These are phyloP conservation scores for Zaprionus lachaisei DNA, from an alignment of 1,140 invertebrate species.

Conservation along the genomic window DNA sequence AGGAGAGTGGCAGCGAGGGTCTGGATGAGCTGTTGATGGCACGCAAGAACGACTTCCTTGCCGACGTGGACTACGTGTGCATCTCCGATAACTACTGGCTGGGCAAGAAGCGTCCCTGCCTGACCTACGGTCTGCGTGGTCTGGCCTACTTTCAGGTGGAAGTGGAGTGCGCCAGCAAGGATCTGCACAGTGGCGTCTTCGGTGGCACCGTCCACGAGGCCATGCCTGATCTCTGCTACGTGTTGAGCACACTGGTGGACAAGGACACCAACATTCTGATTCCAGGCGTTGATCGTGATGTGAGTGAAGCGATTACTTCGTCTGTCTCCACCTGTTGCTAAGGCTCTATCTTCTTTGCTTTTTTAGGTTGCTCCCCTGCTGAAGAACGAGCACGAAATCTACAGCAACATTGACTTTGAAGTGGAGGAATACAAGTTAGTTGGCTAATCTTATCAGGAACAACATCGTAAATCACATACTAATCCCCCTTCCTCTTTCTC, in stretches of 20 bases:
- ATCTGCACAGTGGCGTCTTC: slow-evolving; percentile 97
- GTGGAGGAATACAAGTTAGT: slow-evolving; percentile 89
- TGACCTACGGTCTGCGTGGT: slow-evolving; percentile 98
- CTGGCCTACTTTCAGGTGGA: slow-evolving; percentile 97
- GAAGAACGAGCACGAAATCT: slow-evolving; percentile 91
- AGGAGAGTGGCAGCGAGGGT: slow-evolving; percentile 98
- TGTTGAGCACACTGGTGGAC: slow-evolving; percentile 93
- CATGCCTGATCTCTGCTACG: slow-evolving; percentile 94
- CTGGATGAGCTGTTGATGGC: slow-evolving; percentile 93
- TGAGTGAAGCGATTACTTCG: slow-evolving; percentile 39
- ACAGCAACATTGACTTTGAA: slow-evolving; percentile 96
- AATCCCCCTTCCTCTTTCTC: neutral
- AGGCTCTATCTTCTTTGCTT: neutral
- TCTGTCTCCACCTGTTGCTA: slow-evolving; percentile 12
- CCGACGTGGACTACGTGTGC: slow-evolving; percentile 96
- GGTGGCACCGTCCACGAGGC: slow-evolving; percentile 96
- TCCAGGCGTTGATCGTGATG: slow-evolving; percentile 92
- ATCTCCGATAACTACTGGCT: slow-evolving; percentile 99
- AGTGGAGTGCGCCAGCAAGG: slow-evolving; percentile 94
- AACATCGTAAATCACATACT: slow-evolving; percentile 52
- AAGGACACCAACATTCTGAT: slow-evolving; percentile 93
- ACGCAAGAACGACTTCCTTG: slow-evolving; percentile 92
- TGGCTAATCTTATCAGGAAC: slow-evolving; percentile 53
- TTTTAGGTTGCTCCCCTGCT: slow-evolving; percentile 85
- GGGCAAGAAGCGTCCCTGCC: slow-evolving; percentile 97